A percentile compares a stretch with the other conserved stretches of the same genome.
These are phyloP conservation scores for Thryonomys swinderianus DNA, from an alignment of 2,113 vertebrate species.

Conservation along the genomic window DNA sequence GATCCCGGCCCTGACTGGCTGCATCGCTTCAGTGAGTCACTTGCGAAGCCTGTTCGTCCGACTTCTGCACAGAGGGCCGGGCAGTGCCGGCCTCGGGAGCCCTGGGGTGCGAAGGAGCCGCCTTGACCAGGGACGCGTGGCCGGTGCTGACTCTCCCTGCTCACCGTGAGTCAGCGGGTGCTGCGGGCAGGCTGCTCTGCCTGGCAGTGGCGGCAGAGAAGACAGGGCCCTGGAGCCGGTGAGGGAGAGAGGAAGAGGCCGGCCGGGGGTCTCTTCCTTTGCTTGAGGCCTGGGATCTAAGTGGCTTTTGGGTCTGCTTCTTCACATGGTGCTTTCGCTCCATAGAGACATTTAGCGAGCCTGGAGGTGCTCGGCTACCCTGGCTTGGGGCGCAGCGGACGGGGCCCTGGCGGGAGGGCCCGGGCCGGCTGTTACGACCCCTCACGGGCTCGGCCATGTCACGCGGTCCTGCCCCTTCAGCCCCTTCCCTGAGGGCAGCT, in stretches of 20 bases:
- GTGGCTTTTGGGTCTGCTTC: neutral
- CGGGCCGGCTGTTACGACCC: neutral
- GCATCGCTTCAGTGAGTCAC: neutral
- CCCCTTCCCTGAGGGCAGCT: neutral
- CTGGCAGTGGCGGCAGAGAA: neutral
- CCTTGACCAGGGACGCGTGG: neutral
- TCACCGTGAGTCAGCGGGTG: neutral
- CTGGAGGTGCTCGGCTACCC: neutral
- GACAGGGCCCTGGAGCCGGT: too few species aligned
- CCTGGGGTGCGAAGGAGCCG: neutral
- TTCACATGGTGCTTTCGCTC: neutral
- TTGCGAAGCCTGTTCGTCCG: rapidly evolving
- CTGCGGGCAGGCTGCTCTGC: neutral
- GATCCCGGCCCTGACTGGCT: neutral
- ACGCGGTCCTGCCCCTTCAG: rapidly evolving
- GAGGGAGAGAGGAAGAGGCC: rapidly evolving
- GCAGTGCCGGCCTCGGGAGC: neutral
- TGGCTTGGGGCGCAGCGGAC: neutral
- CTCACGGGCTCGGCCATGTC: neutral
- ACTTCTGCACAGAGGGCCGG: neutral
- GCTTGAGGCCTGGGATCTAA: neutral
- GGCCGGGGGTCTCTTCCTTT: rapidly evolving
- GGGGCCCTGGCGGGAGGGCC: neutral
- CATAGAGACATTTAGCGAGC: neutral
- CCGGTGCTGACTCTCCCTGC: too few species aligned